Evolutionary conservation across 64 coral and sea anemone species (phyloP), one percentile per base, ranked within the genome.

Genomic region (Montipora foliosa): DNA sequence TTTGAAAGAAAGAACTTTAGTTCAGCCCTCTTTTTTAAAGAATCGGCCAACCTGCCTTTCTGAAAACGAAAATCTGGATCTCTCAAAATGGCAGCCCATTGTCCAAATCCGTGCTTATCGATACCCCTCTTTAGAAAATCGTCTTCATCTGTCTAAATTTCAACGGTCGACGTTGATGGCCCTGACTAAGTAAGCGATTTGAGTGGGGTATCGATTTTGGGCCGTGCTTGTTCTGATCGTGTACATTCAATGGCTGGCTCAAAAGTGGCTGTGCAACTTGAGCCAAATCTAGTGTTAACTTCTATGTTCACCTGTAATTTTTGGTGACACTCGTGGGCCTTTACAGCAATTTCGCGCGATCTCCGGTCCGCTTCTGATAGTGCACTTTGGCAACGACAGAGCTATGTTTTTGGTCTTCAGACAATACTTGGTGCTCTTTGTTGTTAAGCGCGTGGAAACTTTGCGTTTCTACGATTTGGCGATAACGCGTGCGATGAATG

Each of bases 341-440:
- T 95, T 0, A 14, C 29, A 44, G 94, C 89, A 72, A 95, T 50
- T 44, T 92, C 89, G 3, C 89, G 47, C 12, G 77, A 95, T 45
- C 89, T 64, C 21, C n/a, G n/a, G n/a, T n/a, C n/a, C 17, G 44
- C 60, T 94, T 90, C 55, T 94, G 62, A 77, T 90, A 89, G 44
- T 94, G 87, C 45, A 94, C 79, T 89, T 90, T 87, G 5, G 87
- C 52, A 55, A 55, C 52, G 52, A 3, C 47, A 59, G 72, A 95
- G 7, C 87, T 95, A 76, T 95, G 89, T 87, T 95, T 95, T 83
- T 85, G 94, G 14, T 91, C 94, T 74, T 91, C 89, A 3, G 80
- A 87, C 3, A 91, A 74, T 24, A 75, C 29, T 8, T 46, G 2
- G 47, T 93, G 95, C 76, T 96, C 90, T 67, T 69, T 4, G 16